Conservation (phyloP, 2,888 invertebrate genomes). For the Rhogogaster chlorosoma region DNA sequence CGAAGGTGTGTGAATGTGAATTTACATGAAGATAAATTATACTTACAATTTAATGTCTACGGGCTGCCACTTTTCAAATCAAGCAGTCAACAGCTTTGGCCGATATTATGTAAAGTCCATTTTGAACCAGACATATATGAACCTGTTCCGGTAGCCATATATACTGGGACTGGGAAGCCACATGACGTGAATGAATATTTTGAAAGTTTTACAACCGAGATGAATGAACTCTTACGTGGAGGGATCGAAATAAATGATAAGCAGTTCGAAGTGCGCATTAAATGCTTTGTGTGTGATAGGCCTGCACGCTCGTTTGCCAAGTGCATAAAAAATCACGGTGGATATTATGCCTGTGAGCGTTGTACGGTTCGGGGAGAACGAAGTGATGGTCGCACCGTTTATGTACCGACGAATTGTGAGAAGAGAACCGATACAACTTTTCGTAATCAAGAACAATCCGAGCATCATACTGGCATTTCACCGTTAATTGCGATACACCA, state of each 20-base stretch:
- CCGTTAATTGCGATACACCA: conserved; percentile 52
- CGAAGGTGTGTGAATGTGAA: no score
- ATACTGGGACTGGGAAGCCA: conserved; percentile 40
- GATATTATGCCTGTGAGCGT: conserved; percentile 21
- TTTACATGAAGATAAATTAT: no score
- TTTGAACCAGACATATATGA: conserved; percentile 41
- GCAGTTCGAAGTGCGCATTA: conserved; percentile 52
- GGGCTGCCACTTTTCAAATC: no score
- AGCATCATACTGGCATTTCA: conserved; percentile 52
- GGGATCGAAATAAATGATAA: conserved; percentile 51
- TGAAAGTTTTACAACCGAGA: conserved; percentile 53
- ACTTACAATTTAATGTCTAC: no score
- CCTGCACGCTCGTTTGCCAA: conserved; percentile 56
- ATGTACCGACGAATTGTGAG: conserved; percentile 29
- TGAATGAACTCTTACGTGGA: conserved; percentile 41
- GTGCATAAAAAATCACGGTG: conserved; percentile 49
- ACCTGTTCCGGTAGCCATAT: conserved; percentile 45
- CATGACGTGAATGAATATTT: conserved; percentile 33
- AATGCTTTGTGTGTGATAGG: conserved; percentile 56
- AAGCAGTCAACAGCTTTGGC: no score
- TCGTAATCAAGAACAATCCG: conserved; percentile 14
- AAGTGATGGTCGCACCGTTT: conserved; percentile 27
- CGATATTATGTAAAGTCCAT: no score
- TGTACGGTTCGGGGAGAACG: conserved; percentile 11
- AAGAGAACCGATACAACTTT: conserved; percentile 51